Base-by-base conservation (phyloP, 2,888 invertebrate species). In the Metalampra italica region DNA sequence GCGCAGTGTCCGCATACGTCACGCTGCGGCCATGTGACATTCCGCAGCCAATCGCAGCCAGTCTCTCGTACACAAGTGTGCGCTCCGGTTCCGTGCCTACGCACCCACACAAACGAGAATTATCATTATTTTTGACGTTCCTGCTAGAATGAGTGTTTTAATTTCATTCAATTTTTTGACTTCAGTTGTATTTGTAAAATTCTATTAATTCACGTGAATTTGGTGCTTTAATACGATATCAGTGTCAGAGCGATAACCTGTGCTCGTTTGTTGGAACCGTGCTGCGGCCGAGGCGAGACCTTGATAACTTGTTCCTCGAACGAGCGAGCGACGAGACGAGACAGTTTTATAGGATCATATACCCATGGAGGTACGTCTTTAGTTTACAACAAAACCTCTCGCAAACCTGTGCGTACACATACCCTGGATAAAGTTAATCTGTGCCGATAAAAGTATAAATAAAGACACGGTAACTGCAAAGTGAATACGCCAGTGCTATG, bases 281-380 rank as follows among this genome's bases (percentile, higher is more conserved):
- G 78, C 77, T 76, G 75, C 73, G 78, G 72, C 75, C 76, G 82
- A 87, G 90, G 13, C 83, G 73, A 87, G 90, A 88, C 90, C 90
- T 90, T 90, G 90, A 90, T 88, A 89, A 87, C 86, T 89, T 77
- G 90, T 89, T 89, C 83, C 82, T 88, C 46, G 47, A 84, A 72
- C 78, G 82, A 76, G 36, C 36, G 36, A 36, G 36, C 11, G n/a
- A n/a, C 9, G 5, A 34, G 34, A 78, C 80, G n/a, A 82, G 82
- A 88, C 86, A 87, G 81, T 87, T 86, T 81, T 83, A 79, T 79
- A 82, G 87, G 87, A 89, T 87, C 85, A 88, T 85, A 86, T 85
- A 86, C 81, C 73, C 62, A 65, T 81, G 77, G 88, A 90, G 90
- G 89, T 90, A 90, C 86, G 90, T 90, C 77, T 82, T 77, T 85